phyloP scores from a whole-genome alignment of 2,797 vertebrate species.

The Harpagifer antarcticus region DNA sequence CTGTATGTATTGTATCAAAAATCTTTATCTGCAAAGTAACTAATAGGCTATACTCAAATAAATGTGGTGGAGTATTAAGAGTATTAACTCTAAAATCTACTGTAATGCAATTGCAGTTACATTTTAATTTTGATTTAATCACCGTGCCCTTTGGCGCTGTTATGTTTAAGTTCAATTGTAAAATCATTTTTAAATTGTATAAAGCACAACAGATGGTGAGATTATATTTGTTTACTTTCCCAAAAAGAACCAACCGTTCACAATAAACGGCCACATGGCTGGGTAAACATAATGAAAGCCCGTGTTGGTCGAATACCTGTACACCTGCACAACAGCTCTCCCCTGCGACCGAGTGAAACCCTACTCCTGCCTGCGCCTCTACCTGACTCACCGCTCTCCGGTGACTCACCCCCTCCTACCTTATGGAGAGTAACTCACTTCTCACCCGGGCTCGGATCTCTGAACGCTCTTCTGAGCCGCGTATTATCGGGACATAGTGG shows the following conservation, averaged over 20 bases:
- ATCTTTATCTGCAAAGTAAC: neutral
- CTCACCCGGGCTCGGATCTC: conserved; percentile 37
- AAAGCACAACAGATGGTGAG: neutral
- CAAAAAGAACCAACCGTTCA: neutral
- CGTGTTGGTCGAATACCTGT: conserved; percentile 56
- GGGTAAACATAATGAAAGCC: conserved; percentile 20
- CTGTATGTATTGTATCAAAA: neutral
- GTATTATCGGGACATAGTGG: conserved; percentile 16
- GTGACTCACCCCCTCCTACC: conserved; percentile 75
- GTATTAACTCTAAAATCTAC: neutral
- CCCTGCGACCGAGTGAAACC: conserved; percentile 74
- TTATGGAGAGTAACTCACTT: conserved; percentile 43
- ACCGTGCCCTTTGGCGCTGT: neutral
- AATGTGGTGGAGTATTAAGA: neutral
- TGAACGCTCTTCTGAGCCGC: conserved; percentile 19
- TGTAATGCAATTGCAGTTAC: neutral
- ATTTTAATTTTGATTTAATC: neutral
- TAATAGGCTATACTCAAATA: no score
- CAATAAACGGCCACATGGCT: neutral
- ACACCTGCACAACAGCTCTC: conserved; percentile 78
- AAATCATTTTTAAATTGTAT: conserved; percentile 17
- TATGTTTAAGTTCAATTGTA: conserved; percentile 12
- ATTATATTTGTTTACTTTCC: neutral
- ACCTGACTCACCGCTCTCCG: conserved; percentile 73
- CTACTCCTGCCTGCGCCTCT: conserved; percentile 58